These are phyloP conservation scores for Protonemura montana DNA, from an alignment of 2,888 invertebrate species.

Conservation along the genomic window DNA sequence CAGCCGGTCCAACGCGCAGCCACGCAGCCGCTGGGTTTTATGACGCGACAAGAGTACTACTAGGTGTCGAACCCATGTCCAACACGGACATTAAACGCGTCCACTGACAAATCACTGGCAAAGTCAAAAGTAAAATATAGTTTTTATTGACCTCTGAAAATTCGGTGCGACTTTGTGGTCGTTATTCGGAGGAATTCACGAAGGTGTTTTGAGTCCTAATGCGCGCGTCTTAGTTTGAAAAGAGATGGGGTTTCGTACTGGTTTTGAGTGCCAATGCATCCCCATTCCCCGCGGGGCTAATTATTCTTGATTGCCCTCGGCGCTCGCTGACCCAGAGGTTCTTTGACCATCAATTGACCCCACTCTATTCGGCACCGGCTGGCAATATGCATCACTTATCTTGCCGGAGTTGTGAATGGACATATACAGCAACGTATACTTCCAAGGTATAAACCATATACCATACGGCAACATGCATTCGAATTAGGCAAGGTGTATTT, in stretches of 20 bases:
- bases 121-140: not conserved
- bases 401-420: not conserved
- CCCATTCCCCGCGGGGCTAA: not conserved
- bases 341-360: not conserved
- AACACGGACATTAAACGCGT: not conserved
- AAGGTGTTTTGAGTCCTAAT: too few relatives aligned
- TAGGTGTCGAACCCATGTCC: not conserved
- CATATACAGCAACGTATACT: not conserved
- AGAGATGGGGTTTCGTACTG: not conserved
- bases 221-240: not conserved
- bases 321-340: not conserved
- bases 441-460: not conserved
- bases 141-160: not conserved
- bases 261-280: not conserved
- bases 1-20: not conserved
- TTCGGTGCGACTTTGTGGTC: not conserved
- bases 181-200: too few relatives aligned
- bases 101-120: not conserved
- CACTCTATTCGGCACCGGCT: constrained; percentile 4
- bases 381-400: not conserved
- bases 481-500: too few relatives aligned
- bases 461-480: too few relatives aligned
- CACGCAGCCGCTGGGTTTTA: not conserved
- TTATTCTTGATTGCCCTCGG: not conserved
- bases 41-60: not conserved